Percentiles rank a stretch among this genome's conserved stretches.
Evolutionary conservation across 2,888 invertebrate species (phyloP).

Genomic region (Merodon equestris): DNA sequence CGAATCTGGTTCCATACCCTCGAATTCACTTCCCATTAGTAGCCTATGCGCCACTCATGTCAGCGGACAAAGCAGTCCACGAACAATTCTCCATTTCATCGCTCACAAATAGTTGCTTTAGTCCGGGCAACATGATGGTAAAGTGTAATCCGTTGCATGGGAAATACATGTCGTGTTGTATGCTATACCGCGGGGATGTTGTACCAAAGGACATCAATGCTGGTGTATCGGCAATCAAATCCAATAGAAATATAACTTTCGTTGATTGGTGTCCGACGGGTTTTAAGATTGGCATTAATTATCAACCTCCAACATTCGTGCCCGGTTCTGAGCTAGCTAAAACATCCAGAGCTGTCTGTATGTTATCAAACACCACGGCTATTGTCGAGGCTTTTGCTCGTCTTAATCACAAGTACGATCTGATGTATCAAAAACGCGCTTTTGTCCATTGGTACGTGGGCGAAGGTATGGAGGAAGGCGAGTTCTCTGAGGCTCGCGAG

Average conservation of each 20-base stretch:
- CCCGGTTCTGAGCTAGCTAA: constrained; percentile 89
- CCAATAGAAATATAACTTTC: constrained; percentile 88
- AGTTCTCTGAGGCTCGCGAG: constrained; percentile 78
- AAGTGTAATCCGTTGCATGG: constrained; percentile 91
- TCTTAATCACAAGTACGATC: constrained; percentile 95
- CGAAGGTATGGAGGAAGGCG: constrained; percentile 79
- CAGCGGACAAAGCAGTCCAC: constrained; percentile 73
- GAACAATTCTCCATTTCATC: constrained; percentile 81
- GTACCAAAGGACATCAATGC: constrained; percentile 93
- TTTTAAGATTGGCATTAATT: constrained; percentile 92
- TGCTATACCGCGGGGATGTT: constrained; percentile 93
- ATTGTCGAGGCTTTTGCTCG: constrained; percentile 94
- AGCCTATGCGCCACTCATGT: constrained; percentile 76
- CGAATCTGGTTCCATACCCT: constrained; percentile 94
- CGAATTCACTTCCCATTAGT: constrained; percentile 85
- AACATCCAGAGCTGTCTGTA: constrained; percentile 92
- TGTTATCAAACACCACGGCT: constrained; percentile 94
- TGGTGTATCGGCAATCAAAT: constrained; percentile 88
- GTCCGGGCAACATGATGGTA: constrained; percentile 92
- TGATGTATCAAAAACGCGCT: constrained; percentile 83
- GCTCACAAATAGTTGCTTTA: constrained; percentile 93
- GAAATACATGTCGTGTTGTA: constrained; percentile 94
- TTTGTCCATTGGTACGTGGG: constrained; percentile 94
- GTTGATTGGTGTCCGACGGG: constrained; percentile 98
- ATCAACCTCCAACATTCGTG: constrained; percentile 89